These are phyloP conservation scores for Eumacrocentrus americanus DNA, from an alignment of 2,888 invertebrate genomes.

Conservation along the genomic window DNA sequence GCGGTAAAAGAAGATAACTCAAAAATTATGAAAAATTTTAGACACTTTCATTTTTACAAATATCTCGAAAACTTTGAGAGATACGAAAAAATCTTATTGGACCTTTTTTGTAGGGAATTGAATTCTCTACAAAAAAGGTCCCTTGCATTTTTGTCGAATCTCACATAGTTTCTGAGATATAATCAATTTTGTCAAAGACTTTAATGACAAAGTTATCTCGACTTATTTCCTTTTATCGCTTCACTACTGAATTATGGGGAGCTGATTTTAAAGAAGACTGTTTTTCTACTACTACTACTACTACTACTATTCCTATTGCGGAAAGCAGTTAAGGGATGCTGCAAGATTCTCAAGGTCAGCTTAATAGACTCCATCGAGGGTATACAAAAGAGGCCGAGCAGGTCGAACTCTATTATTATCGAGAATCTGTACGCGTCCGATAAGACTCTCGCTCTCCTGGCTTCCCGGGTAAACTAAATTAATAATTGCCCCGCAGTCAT, in stretches of 20 bases:
- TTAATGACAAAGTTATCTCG: too few relatives aligned
- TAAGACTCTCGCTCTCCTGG: too few relatives aligned
- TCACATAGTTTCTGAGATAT: background rate
- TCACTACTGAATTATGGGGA: background rate
- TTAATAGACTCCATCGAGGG: constrained; percentile 12
- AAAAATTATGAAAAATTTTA: too few relatives aligned
- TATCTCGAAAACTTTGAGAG: too few relatives aligned
- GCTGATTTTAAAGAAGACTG: background rate
- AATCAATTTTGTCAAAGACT: background rate
- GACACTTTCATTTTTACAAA: too few relatives aligned
- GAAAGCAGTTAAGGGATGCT: constrained; percentile 7
- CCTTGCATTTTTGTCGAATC: background rate
- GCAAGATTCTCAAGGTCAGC: constrained; percentile 23
- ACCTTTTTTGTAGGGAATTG: background rate
- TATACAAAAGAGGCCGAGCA: constrained; percentile 20
- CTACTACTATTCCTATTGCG: background rate
- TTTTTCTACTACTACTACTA: too few relatives aligned
- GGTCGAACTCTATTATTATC: constrained; percentile 29
- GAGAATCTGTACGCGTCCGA: constrained; percentile 26
- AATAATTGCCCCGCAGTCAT: constrained; percentile 23
- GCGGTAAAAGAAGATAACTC: too few relatives aligned
- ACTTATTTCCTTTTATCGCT: background rate
- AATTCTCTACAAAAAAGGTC: too few relatives aligned
- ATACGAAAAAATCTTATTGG: too few relatives aligned
- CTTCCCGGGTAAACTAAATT: constrained; percentile 26